phyloP scores from a whole-genome alignment of 2,888 invertebrate genomes.

The Caradrina clavipalpis region DNA sequence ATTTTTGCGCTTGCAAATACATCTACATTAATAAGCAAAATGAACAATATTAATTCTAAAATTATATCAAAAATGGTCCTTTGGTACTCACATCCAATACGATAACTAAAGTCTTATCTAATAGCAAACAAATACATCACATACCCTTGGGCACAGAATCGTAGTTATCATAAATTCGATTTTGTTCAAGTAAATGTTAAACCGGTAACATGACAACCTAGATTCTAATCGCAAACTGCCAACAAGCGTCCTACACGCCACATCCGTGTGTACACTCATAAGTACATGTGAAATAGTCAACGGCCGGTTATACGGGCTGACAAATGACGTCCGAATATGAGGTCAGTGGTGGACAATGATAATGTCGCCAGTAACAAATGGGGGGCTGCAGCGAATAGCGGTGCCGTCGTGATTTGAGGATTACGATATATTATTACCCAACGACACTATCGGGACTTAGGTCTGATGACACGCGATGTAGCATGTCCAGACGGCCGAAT shows the following conservation, averaged over 20 bases:
- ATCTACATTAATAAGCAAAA: not conserved
- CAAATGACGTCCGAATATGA: conserved; percentile 87
- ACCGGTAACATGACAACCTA: not conserved
- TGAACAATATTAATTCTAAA: not conserved
- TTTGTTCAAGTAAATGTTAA: conserved; percentile 20
- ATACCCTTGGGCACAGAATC: not conserved
- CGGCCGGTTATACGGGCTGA: conserved; percentile 75
- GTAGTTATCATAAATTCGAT: conserved; percentile 3
- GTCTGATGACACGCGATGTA: conserved; percentile 68
- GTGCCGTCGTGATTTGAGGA: conserved; percentile 77
- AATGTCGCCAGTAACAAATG: conserved; percentile 87
- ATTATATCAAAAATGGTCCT: not conserved
- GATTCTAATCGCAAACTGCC: conserved; percentile 16
- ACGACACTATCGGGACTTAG: conserved; percentile 72
- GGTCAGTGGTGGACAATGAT: conserved; percentile 85
- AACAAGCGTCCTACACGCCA: conserved; percentile 20
- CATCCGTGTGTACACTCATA: conserved; percentile 56
- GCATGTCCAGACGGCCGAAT: conserved; percentile 50
- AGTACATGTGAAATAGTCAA: conserved; percentile 73
- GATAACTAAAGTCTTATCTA: no score
- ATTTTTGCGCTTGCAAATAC: not conserved
- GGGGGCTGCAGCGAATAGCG: conserved; percentile 80
- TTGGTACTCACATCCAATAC: no score
- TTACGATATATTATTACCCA: conserved; percentile 81
- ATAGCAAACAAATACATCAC: no score